These are phyloP conservation scores for Euplexia lucipara DNA, from an alignment of 2,888 invertebrate genomes.

Conservation along the genomic window DNA sequence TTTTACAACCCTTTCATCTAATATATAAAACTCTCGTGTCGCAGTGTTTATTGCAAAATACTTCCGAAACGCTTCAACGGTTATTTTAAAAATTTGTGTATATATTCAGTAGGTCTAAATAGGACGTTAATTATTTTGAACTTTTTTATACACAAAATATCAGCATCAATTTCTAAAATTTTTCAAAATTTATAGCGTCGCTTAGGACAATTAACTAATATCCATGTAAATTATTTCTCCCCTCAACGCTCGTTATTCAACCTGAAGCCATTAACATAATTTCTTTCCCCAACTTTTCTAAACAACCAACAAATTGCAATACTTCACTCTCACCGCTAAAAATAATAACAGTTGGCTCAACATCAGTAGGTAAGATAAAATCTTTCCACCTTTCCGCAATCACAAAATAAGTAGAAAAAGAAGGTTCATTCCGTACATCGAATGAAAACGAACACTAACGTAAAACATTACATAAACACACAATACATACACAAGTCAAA, in stretches of 20 bases:
- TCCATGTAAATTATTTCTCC: conserved; percentile 40
- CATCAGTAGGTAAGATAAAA: conserved; percentile 34
- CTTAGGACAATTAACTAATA: conserved; percentile 42
- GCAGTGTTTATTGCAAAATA: too few relatives aligned
- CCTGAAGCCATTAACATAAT: conserved; percentile 39
- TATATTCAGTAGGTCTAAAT: too few relatives aligned
- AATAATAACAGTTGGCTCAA: conserved; percentile 33
- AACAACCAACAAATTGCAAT: conserved; percentile 52
- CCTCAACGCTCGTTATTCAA: conserved; percentile 19
- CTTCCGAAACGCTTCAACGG: too few relatives aligned
- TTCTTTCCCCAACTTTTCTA: conserved; percentile 21
- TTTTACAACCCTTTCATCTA: too few relatives aligned
- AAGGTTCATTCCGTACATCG: not conserved
- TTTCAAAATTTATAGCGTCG: not conserved
- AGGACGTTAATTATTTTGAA: too few relatives aligned
- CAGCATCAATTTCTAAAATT: not conserved
- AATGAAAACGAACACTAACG: not conserved
- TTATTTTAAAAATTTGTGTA: too few relatives aligned
- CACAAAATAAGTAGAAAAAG: not conserved
- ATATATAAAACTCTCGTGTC: too few relatives aligned
- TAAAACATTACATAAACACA: not conserved
- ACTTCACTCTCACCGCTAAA: conserved; percentile 37
- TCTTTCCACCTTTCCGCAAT: conserved; percentile 35
- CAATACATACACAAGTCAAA: not conserved
- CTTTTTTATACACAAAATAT: too few relatives aligned